Conservation (phyloP, 1,140 invertebrate species). For the Musca domestica region DNA sequence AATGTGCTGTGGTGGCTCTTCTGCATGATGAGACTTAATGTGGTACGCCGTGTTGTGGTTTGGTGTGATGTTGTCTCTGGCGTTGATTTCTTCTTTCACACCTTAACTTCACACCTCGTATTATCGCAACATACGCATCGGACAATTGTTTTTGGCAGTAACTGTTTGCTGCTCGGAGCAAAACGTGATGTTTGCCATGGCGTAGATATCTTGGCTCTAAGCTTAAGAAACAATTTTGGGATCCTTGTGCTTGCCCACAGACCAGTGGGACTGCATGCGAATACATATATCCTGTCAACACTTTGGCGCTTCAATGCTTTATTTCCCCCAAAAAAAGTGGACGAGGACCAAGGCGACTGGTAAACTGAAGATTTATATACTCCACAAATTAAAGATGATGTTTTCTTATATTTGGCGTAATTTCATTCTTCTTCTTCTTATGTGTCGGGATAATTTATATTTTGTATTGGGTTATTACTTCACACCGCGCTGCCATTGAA, state of each 20-base stretch:
- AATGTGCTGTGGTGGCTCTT: not conserved
- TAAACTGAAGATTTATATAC: not conserved
- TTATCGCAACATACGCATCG: constrained; percentile 10
- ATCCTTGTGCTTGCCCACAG: not conserved
- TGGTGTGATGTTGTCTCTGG: not conserved
- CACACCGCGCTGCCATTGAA: not conserved
- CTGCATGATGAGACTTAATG: constrained; percentile 8
- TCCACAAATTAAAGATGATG: too few relatives aligned
- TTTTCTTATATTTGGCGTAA: not conserved
- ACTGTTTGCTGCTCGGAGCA: not conserved
- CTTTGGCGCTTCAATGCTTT: constrained; percentile 21
- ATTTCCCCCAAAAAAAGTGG: not conserved
- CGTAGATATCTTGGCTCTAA: too few relatives aligned
- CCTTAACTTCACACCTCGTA: constrained; percentile 5
- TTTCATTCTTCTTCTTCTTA: not conserved
- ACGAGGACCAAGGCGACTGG: not conserved
- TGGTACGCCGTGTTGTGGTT: not conserved
- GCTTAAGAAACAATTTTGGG: not conserved
- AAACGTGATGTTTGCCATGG: constrained; percentile 16
- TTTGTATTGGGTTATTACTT: not conserved
- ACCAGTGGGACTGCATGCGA: not conserved
- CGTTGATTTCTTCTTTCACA: constrained; percentile 23
- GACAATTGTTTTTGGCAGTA: constrained; percentile 12
- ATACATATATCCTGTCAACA: constrained; percentile 25
- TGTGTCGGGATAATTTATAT: not conserved